These are phyloP conservation scores for Hypanus sabinus DNA, from an alignment of 2,113 vertebrate genomes.

Conservation along the genomic window DNA sequence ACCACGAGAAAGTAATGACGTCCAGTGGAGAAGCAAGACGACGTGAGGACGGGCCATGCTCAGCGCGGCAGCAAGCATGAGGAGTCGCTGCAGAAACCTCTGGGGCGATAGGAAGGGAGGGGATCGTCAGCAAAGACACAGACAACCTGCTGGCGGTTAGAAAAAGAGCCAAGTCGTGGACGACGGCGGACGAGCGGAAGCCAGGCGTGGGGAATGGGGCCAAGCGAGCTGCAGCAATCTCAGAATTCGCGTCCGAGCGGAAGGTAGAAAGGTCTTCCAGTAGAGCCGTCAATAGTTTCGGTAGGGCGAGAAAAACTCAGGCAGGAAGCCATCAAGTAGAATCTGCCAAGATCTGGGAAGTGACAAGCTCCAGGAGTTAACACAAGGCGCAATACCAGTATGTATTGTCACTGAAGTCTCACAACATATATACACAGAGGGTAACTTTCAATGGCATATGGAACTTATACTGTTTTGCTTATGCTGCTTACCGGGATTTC, in stretches of 20 bases:
- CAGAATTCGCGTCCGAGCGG: not conserved
- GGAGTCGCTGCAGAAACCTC: no score
- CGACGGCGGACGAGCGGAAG: not conserved
- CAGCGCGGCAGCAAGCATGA: not conserved
- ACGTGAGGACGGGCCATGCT: not conserved
- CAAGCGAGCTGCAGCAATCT: not conserved
- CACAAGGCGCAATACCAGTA: no score
- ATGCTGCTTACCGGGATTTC: not conserved
- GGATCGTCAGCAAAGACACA: not conserved
- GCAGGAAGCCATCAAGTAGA: no score
- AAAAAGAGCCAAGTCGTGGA: not conserved
- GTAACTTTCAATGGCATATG: not conserved
- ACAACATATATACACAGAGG: not conserved
- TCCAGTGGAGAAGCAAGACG: not conserved
- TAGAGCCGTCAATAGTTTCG: not conserved
- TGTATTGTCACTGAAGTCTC: no score
- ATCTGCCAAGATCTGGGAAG: not conserved
- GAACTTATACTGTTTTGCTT: not conserved
- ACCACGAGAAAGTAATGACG: not conserved
- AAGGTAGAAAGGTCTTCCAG: not conserved
- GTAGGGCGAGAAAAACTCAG: not conserved
- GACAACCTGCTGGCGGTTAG: not conserved
- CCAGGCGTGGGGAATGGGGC: not conserved
- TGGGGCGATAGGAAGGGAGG: not conserved
- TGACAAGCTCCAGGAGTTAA: not conserved